A percentile compares a stretch with the other conserved stretches of the same genome.
These are phyloP conservation scores for Bostrychus sinensis DNA, from an alignment of 2,113 vertebrate genomes.

Conservation along the genomic window DNA sequence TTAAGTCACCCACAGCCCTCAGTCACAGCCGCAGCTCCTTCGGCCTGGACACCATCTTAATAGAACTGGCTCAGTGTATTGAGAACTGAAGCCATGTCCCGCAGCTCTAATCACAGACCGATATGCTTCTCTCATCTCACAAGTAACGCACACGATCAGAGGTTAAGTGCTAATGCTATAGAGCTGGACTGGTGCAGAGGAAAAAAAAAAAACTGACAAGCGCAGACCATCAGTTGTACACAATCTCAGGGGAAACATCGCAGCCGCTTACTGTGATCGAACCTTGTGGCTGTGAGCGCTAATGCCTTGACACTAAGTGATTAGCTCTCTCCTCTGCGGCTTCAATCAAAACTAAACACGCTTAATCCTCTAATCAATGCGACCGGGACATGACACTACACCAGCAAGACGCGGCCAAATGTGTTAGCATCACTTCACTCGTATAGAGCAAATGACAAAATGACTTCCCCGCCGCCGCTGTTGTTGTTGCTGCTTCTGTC, in stretches of 20 bases:
- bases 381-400: conserved; percentile 9
- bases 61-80: conserved; percentile 10
- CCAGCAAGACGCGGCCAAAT: background rate
- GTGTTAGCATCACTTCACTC: conserved; percentile 7
- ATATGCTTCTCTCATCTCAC: conserved; percentile 15
- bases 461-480: background rate
- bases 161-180: background rate
- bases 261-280: conserved; percentile 36
- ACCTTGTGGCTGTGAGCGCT: conserved; percentile 15
- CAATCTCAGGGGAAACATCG: conserved; percentile 42
- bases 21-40: background rate
- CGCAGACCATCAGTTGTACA: conserved; percentile 12
- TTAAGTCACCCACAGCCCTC: conserved; percentile 12
- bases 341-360: conserved; percentile 42
- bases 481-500: conserved; percentile 13
- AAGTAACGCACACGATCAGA: conserved; percentile 18
- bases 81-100: conserved; percentile 40
- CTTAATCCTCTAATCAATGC: conserved; percentile 46
- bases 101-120: conserved; percentile 26
- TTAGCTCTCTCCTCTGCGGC: conserved; percentile 42
- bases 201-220: background rate
- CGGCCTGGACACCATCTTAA: conserved; percentile 3
- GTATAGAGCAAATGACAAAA: background rate
- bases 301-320: conserved; percentile 49
- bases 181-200: background rate